Conservation (phyloP, 2,888 invertebrate genomes). For the Invenusta paracnida region DNA sequence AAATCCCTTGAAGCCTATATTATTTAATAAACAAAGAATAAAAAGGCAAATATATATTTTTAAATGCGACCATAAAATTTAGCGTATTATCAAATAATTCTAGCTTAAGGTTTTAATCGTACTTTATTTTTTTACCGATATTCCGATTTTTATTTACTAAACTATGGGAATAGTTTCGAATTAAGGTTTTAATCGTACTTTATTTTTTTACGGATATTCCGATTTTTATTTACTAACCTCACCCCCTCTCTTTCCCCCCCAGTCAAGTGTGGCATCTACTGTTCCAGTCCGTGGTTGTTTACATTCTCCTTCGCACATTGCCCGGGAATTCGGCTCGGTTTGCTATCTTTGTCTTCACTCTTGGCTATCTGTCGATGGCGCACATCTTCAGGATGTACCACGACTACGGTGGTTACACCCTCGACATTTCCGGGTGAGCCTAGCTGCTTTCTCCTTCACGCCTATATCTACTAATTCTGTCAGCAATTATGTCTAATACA, state of each 20-base stretch:
- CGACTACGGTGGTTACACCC: not conserved
- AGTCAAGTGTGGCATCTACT: slow-evolving; percentile 3
- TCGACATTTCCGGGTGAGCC: slow-evolving; percentile 2
- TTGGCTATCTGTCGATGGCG: not conserved
- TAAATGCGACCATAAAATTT: too few relatives aligned
- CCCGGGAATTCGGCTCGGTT: not conserved
- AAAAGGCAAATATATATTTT: too few relatives aligned
- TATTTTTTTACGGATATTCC: too few relatives aligned
- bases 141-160: too few relatives aligned
- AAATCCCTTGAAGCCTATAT: too few relatives aligned
- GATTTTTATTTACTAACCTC: too few relatives aligned
- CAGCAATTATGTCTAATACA: not conserved
- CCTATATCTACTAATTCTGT: not conserved
- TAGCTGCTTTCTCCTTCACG: not conserved
- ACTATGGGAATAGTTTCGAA: too few relatives aligned
- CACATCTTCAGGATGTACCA: not conserved
- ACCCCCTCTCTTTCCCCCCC: not conserved
- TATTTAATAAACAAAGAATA: too few relatives aligned
- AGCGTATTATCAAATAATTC: too few relatives aligned
- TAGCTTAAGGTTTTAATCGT: too few relatives aligned
- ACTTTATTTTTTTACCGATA: too few relatives aligned
- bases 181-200: too few relatives aligned
- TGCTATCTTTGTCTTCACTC: not conserved
- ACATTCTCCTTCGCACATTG: not conserved
- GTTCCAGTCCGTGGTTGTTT: not conserved